Percentiles rank a stretch among this genome's conserved stretches.
phyloP scores from a whole-genome alignment of 64 coral and sea anemone species.

The Hydrozoanthus tunicans region DNA sequence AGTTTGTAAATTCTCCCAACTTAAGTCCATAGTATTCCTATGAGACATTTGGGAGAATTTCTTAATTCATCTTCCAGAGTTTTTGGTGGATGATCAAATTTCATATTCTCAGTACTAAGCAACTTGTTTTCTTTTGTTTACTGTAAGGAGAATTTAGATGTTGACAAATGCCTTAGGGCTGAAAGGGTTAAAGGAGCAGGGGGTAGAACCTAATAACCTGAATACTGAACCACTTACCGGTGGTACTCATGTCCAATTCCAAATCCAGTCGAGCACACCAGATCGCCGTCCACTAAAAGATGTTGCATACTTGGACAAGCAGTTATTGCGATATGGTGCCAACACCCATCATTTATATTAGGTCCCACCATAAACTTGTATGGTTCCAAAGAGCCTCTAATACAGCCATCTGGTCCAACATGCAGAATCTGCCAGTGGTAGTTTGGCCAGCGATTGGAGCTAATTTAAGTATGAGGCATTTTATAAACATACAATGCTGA shows the following conservation, averaged over 20 bases:
- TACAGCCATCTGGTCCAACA: conserved; percentile 85
- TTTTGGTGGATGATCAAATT: too few species aligned
- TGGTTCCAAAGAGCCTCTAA: conserved; percentile 84
- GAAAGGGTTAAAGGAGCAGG: too few species aligned
- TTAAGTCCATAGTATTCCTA: too few species aligned
- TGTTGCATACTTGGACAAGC: conserved; percentile 69
- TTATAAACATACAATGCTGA: too few species aligned
- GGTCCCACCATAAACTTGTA: conserved; percentile 94
- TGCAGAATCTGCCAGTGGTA: conserved; percentile 91
- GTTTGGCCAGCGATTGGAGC: conserved; percentile 71
- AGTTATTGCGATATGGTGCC: conserved; percentile 89
- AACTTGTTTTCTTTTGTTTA: too few species aligned
- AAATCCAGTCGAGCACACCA: conserved; percentile 70
- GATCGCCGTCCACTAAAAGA: conserved; percentile 75
- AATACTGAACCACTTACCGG: conserved; percentile 36
- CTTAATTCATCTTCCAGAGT: too few species aligned
- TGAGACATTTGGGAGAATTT: too few species aligned
- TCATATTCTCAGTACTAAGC: too few species aligned
- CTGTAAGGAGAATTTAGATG: too few species aligned
- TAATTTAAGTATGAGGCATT: neutral
- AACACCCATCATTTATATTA: conserved; percentile 56
- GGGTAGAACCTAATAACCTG: too few species aligned
- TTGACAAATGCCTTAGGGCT: too few species aligned
- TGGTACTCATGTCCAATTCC: conserved; percentile 86
- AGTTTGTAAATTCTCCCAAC: too few species aligned